Evolutionary conservation across 2,888 invertebrate species (phyloP).

Genomic region (Leptarthrus brevirostris): DNA sequence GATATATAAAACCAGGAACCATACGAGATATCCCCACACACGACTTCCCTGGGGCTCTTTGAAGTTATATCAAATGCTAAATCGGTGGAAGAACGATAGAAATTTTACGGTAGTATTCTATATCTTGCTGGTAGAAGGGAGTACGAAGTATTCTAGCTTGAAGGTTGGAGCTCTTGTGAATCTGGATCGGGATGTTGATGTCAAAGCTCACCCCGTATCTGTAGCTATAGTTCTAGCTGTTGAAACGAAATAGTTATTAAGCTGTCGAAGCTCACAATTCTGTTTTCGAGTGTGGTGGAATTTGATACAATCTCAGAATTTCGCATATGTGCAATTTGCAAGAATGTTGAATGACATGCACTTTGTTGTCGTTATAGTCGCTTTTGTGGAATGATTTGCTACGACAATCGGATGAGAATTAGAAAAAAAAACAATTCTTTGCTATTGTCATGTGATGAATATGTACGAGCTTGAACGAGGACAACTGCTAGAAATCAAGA

Average conservation of each 20-base stretch:
- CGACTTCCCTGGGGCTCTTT: slow-evolving; percentile 25
- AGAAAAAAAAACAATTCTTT: slow-evolving; percentile 1
- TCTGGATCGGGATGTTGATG: too few species aligned
- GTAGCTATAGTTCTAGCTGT: slow-evolving; percentile 27
- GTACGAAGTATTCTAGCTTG: neutral
- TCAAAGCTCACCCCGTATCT: slow-evolving; percentile 8
- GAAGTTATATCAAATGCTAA: slow-evolving; percentile 41
- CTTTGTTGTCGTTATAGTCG: slow-evolving; percentile 32
- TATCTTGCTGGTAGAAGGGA: neutral
- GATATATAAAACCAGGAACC: neutral
- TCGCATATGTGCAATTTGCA: slow-evolving; percentile 22
- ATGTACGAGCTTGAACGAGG: too few species aligned
- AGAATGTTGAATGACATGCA: slow-evolving; percentile 27
- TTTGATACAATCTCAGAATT: slow-evolving; percentile 13
- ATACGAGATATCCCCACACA: slow-evolving; percentile 25
- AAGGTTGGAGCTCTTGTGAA: neutral
- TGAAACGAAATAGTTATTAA: slow-evolving; percentile 11
- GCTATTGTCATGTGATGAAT: too few species aligned
- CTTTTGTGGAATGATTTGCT: slow-evolving; percentile 36
- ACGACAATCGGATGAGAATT: slow-evolving; percentile 25
- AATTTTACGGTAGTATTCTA: slow-evolving; percentile 11
- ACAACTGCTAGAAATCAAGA: too few species aligned
- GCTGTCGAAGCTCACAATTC: slow-evolving; percentile 3
- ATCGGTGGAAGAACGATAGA: slow-evolving; percentile 38
- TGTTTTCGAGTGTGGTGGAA: neutral